These are phyloP conservation scores for Cyprinodon variegatus DNA, from an alignment of 2,113 vertebrate genomes.

Conservation along the genomic window DNA sequence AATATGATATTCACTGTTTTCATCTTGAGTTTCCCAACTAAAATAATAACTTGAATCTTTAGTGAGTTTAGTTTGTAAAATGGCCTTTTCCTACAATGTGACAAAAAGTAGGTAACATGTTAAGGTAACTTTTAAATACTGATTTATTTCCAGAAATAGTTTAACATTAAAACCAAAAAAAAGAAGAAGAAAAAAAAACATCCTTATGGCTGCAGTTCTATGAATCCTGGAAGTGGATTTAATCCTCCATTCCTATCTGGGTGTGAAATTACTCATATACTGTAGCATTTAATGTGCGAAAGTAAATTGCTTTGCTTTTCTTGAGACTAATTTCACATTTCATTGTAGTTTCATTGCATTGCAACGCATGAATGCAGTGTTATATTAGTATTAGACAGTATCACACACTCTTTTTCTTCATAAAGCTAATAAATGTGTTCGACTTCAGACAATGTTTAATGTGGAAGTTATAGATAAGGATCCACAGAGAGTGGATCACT, in stretches of 20 bases:
- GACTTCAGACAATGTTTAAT: slow-evolving; percentile 35
- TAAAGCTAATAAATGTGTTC: slow-evolving; percentile 51
- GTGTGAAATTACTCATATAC: neutral
- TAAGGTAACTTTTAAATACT: neutral
- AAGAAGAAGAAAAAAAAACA: neutral
- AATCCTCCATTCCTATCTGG: neutral
- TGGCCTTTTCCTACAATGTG: too few species aligned
- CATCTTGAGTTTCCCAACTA: neutral
- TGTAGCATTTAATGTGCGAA: neutral
- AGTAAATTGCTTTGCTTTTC: slow-evolving; percentile 27
- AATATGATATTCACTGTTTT: neutral
- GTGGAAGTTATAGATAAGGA: slow-evolving; percentile 52
- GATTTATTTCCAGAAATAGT: neutral
- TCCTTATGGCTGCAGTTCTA: neutral
- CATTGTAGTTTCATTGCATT: slow-evolving; percentile 10
- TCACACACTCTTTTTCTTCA: slow-evolving; percentile 19
- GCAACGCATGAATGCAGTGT: slow-evolving; percentile 26
- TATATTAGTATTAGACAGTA: slow-evolving; percentile 50
- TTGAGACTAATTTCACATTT: slow-evolving; percentile 35
- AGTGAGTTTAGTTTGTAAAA: neutral
- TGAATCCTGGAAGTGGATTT: neutral
- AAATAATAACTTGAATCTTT: neutral
- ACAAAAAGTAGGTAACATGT: neutral
- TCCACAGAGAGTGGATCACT: slow-evolving; percentile 44
- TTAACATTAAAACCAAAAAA: neutral